Evolutionary conservation across 2,113 vertebrate species (phyloP), one percentile per base, ranked within the genome.

Genomic region (Tenebrosternarchus preto): DNA sequence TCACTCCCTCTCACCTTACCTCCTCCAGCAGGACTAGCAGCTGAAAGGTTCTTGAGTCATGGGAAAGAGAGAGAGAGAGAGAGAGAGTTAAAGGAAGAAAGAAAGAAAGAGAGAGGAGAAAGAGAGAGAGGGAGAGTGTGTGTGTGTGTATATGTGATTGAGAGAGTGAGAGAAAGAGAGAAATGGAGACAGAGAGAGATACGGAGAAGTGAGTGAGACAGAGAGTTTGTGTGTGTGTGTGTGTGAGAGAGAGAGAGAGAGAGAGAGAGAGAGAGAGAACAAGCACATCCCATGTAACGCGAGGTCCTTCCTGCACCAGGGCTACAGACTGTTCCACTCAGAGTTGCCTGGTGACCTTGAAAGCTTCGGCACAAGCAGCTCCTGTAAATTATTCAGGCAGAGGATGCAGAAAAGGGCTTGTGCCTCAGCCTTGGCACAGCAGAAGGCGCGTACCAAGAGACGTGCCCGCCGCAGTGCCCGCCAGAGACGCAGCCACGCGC

Each of bases 331-430:
- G 61, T 43, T 79, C 78, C 67, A 19, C 46, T 57, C 1, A 17
- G 73, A 83, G 73, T 80, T 43, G 57, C 75, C 43, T 50, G n/a
- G 73, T 39, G 81, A 86, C 83, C 75, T 86, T 86, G 78, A 86
- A 83, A 85, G 83, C 74, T 68, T 80, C 80, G 82, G 73, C 82
- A 73, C 75, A 50, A 50, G 80, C 19, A 69, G 73, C 80, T 81
- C 55, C 56, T 66, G 83, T 86, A 85, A 86, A 86, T 86, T 86
- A 86, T 86, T 86, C 81, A 86, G 79, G 73, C 73, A 75, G n/a
- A n/a, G 77, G 78, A 85, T 69, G 71, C 57, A 71, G 78, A 70
- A 83, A 81, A 24, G 39, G 16, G 71, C 55, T 19, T 60, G 64
- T 53, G 61, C 82, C 76, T 11, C 31, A 66, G 33, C 25, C 61